phyloP scores from a whole-genome alignment of 1,140 invertebrate genomes.

The Matsumurasca onukii region DNA sequence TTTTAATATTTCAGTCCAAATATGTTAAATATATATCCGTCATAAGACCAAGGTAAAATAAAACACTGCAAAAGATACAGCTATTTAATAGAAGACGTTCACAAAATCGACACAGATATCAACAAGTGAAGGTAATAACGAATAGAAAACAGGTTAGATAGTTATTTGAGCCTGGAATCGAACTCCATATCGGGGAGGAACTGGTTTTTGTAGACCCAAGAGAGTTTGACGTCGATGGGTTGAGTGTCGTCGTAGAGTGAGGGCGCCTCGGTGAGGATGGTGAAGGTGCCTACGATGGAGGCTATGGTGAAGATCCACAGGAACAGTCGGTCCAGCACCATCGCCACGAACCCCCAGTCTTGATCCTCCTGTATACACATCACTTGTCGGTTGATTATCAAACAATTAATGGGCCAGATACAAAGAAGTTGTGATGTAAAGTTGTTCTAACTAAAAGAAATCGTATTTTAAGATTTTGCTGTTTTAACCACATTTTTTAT shows the following conservation, averaged over 20 bases:
- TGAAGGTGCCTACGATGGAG: conserved; percentile 84
- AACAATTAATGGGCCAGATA: neutral
- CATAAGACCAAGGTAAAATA: no score
- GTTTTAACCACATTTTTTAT: neutral
- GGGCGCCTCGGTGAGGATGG: conserved; percentile 87
- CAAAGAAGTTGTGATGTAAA: neutral
- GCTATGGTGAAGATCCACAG: conserved; percentile 94
- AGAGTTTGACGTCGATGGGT: conserved; percentile 85
- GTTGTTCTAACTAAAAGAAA: neutral
- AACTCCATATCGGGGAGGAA: conserved; percentile 55
- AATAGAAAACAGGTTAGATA: neutral
- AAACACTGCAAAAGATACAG: neutral
- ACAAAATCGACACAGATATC: neutral
- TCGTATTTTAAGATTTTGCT: neutral
- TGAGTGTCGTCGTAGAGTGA: conserved; percentile 87
- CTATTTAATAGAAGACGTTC: conserved; percentile 1
- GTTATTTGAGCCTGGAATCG: neutral
- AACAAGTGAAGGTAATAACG: neutral
- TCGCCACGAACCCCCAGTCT: conserved; percentile 99
- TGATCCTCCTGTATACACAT: conserved; percentile 76
- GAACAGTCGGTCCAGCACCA: conserved; percentile 97
- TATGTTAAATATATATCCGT: no score
- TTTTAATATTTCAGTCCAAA: no score
- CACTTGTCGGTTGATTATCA: neutral
- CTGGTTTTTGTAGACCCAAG: conserved; percentile 78